These are phyloP conservation scores for Oikopleura dioica DNA, from an alignment of 23 tunicate genomes.

Conservation along the genomic window DNA sequence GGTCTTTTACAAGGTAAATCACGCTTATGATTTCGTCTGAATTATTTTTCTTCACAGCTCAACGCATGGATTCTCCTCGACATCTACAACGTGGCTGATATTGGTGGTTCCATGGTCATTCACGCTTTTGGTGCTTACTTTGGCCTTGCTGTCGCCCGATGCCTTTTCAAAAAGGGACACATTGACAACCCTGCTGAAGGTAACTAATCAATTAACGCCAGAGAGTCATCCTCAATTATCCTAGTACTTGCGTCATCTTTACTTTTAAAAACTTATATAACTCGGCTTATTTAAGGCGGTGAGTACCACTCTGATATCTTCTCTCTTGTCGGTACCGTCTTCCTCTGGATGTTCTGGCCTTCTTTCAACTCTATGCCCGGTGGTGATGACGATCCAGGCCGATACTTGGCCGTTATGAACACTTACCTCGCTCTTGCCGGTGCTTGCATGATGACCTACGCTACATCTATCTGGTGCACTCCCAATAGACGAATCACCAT, in stretches of 20 bases:
- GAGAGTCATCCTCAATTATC: too few relatives aligned
- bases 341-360: constrained; percentile 96
- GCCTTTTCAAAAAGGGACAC: constrained; percentile 45
- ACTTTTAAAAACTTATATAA: too few relatives aligned
- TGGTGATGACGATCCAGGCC: constrained; percentile 48
- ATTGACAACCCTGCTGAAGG: constrained; percentile 36
- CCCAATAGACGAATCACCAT: constrained; percentile 2
- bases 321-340: constrained; percentile 86
- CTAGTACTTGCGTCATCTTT: too few relatives aligned
- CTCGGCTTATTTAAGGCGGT: too few relatives aligned
- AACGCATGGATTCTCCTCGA: neutral
- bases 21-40: constrained; percentile 19
- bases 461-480: neutral
- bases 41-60: neutral
- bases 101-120: constrained; percentile 84
- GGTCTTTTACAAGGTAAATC: constrained; percentile 46
- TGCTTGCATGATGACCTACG: constrained; percentile 36
- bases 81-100: constrained; percentile 34
- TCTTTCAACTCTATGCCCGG: constrained; percentile 90
- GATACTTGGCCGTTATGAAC: constrained; percentile 88
- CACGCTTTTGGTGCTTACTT: constrained; percentile 97
- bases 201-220: too few relatives aligned
- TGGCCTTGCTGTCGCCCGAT: constrained; percentile 71
- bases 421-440: constrained; percentile 52
- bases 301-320: constrained; percentile 87